phyloP scores from a whole-genome alignment of 2,797 vertebrate genomes.

The Pipistrellus pipistrellus region DNA sequence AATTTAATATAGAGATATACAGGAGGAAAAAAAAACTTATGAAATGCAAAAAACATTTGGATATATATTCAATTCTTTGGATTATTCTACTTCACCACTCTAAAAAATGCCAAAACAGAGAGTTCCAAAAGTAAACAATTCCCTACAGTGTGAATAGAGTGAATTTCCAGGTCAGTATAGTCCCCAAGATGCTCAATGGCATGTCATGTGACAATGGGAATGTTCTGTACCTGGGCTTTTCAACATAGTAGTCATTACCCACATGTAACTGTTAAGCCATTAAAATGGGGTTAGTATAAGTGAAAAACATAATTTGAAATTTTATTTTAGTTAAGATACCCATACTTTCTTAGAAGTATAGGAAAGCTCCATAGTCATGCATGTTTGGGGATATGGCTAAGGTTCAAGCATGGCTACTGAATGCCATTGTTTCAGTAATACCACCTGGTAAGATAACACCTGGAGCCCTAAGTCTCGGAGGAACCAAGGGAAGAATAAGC shows the following conservation, averaged over 20 bases:
- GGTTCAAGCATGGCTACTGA: background rate
- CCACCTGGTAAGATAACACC: background rate
- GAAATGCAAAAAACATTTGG: background rate
- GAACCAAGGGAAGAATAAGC: background rate
- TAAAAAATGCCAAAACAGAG: background rate
- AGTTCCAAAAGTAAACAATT: background rate
- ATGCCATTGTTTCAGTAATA: background rate
- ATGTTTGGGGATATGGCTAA: background rate
- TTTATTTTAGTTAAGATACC: conserved; percentile 3
- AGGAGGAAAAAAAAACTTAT: background rate
- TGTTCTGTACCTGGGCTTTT: background rate
- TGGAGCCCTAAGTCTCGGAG: background rate
- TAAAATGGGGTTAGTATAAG: background rate
- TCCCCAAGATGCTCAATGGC: background rate
- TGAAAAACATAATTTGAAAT: conserved; percentile 11
- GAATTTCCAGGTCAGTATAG: background rate
- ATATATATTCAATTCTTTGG: background rate
- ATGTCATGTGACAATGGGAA: background rate
- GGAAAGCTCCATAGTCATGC: background rate
- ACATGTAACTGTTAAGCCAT: background rate
- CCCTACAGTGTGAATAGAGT: background rate
- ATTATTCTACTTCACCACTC: background rate
- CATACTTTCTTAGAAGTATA: background rate
- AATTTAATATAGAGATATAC: background rate
- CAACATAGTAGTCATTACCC: background rate